Evolutionary conservation across 2,113 vertebrate genomes (phyloP).

Genomic region (Chaetodon auriga): DNA sequence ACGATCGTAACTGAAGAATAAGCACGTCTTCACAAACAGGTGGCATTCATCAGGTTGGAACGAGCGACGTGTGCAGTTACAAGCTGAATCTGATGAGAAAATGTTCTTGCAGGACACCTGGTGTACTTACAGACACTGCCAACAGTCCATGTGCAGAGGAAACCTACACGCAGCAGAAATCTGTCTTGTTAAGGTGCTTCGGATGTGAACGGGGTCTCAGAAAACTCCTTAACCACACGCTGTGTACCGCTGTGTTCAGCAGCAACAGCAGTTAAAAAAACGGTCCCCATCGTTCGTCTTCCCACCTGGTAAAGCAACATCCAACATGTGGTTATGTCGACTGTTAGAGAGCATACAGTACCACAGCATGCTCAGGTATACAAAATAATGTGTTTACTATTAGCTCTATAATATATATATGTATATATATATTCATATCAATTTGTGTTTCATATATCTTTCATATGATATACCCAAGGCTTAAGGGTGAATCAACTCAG

Average conservation of each 20-base stretch:
- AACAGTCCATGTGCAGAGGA: neutral
- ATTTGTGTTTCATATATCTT: slow-evolving; percentile 72
- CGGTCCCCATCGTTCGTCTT: slow-evolving; percentile 69
- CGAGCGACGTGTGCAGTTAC: neutral
- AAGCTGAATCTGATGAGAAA: neutral
- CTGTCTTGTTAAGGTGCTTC: slow-evolving; percentile 16
- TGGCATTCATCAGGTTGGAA: neutral
- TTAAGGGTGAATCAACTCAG: slow-evolving; percentile 74
- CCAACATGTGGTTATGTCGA: slow-evolving; percentile 76
- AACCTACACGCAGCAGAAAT: neutral
- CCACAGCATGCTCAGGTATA: slow-evolving; percentile 84
- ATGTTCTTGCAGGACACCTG: slow-evolving; percentile 27
- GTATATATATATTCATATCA: slow-evolving; percentile 45
- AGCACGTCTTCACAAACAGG: neutral
- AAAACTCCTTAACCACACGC: slow-evolving; percentile 72
- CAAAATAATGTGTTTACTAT: slow-evolving; percentile 75
- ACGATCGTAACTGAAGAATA: neutral
- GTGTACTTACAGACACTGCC: neutral
- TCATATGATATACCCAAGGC: slow-evolving; percentile 74
- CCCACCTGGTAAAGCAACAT: slow-evolving; percentile 72
- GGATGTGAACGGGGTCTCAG: slow-evolving; percentile 64
- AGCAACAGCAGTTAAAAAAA: slow-evolving; percentile 81
- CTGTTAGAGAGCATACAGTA: slow-evolving; percentile 73
- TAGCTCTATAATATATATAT: slow-evolving; percentile 53
- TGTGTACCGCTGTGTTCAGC: slow-evolving; percentile 57